Base-by-base conservation (phyloP, 2,888 invertebrate genomes). In the Lithophane socia region DNA sequence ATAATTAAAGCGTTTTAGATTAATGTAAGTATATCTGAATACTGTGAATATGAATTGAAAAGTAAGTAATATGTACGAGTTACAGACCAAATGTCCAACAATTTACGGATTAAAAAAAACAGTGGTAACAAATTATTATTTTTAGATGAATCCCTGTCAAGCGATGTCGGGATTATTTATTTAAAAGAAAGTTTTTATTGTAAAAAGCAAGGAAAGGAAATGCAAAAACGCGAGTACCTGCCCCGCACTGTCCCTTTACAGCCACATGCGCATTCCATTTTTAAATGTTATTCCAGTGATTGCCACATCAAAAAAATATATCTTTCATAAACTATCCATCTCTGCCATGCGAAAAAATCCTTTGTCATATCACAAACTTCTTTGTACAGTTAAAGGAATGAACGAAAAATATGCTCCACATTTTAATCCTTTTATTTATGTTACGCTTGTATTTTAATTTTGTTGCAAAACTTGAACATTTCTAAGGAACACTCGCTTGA, bases 151-250 rank as follows among this genome's bases (percentile, higher is more conserved):
- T 94, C 95, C 95, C 92, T 95, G 96, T 96, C 96, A 96, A 93
- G 91, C 93, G 89, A 92, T 92, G 95, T 94, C 94, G 92, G 95
- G 95, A 95, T 95, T 96, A 96, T 96, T 96, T 96, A 96, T 96
- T 96, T 96, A 95, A 95, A 96, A 96, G 96, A 96, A 96, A 96
- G 96, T 96, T 96, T 96, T 96, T 96, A 96, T 95, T 95, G 93
- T 95, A 96, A 96, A 96, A 96, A 96, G 95, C 90, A 86, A 88
- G 95, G 95, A 95, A 93, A 96, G 96, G 96, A 96, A 96, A 96
- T 96, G 96, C 96, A 96, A 96, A 96, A 96, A 96, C 95, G 90
- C 90, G 90, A 87, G 93, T 93, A 93, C 93, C 93, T 96, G 95
- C 96, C 93, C 90, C 89, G 90, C 92, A 94, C 94, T 95, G 96